A percentile compares a stretch with the other conserved stretches of the same genome.
Conservation (phyloP, 1,140 invertebrate species). For the Dolichoris vasculosae region DNA sequence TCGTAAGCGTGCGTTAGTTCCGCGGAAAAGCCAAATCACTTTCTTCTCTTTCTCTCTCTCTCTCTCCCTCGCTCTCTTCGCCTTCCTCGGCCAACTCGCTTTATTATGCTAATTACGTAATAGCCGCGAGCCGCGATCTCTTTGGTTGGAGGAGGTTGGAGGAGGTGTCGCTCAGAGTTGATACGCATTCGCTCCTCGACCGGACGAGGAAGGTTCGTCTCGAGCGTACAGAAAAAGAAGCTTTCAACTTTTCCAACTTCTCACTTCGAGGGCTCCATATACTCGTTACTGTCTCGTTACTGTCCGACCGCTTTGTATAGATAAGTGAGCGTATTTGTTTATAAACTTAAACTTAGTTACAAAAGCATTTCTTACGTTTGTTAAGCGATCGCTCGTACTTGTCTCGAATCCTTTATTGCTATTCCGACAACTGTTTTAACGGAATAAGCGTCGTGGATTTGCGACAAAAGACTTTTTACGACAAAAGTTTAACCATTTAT, state of each 20-base stretch:
- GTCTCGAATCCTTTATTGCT: not conserved
- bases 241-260: not conserved
- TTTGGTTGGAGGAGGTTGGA: too few relatives aligned
- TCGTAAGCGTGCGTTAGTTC: not conserved
- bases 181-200: too few relatives aligned
- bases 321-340: not conserved
- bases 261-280: too few relatives aligned
- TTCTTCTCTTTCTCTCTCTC: not conserved
- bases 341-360: conserved; percentile 3
- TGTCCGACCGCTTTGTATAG: not conserved
- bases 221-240: not conserved
- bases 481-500: not conserved
- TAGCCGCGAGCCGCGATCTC: not conserved
- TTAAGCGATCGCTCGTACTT: not conserved
- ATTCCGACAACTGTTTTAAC: not conserved
- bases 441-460: not conserved
- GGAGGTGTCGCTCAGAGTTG: too few relatives aligned
- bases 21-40: not conserved
- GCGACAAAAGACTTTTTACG: not conserved
- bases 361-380: not conserved
- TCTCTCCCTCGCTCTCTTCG: not conserved
- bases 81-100: not conserved
- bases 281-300: not conserved
- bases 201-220: too few relatives aligned
- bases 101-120: conserved; percentile 28